These are phyloP conservation scores for Embiotoca jacksoni DNA, from an alignment of 2,113 vertebrate species.

Conservation along the genomic window DNA sequence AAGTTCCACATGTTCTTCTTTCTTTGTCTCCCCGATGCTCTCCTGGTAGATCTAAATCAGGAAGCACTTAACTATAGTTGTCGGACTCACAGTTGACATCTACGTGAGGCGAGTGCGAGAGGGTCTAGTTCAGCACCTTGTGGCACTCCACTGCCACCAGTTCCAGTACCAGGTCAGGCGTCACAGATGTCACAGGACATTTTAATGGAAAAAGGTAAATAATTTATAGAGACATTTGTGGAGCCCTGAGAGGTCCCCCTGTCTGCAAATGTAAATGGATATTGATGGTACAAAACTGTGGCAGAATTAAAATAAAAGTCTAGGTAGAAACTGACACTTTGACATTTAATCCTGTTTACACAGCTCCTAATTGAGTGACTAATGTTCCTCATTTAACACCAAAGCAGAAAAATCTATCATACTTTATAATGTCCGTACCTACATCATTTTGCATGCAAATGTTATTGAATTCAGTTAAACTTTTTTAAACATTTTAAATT, in stretches of 20 bases:
- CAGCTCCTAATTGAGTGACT: slow-evolving; percentile 23
- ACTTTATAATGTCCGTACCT: slow-evolving; percentile 8
- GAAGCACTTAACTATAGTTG: slow-evolving; percentile 70
- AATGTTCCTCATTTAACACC: slow-evolving; percentile 27
- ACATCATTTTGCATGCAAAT: slow-evolving; percentile 14
- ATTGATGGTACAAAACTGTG: slow-evolving; percentile 46
- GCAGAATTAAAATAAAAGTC: slow-evolving; percentile 10
- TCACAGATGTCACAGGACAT: slow-evolving; percentile 82
- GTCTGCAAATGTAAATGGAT: slow-evolving; percentile 31
- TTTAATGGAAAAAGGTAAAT: slow-evolving; percentile 83
- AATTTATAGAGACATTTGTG: slow-evolving; percentile 70
- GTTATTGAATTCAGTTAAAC: slow-evolving; percentile 5
- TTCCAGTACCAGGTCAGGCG: slow-evolving; percentile 68
- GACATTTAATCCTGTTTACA: slow-evolving; percentile 44
- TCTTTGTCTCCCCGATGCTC: neutral
- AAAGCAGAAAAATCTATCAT: slow-evolving; percentile 12
- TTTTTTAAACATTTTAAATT: slow-evolving; percentile 2
- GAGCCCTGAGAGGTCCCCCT: slow-evolving; percentile 17
- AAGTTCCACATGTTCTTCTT: neutral
- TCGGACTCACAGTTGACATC: slow-evolving; percentile 39
- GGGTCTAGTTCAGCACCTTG: slow-evolving; percentile 67
- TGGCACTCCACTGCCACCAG: slow-evolving; percentile 64
- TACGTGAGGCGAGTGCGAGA: slow-evolving; percentile 37
- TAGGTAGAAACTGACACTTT: slow-evolving; percentile 35
- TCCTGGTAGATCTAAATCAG: slow-evolving; percentile 63